Percentiles rank a stretch among this genome's conserved stretches.
Evolutionary conservation across 2,797 vertebrate species (phyloP).

Genomic region (Aselliscus stoliczkanus): DNA sequence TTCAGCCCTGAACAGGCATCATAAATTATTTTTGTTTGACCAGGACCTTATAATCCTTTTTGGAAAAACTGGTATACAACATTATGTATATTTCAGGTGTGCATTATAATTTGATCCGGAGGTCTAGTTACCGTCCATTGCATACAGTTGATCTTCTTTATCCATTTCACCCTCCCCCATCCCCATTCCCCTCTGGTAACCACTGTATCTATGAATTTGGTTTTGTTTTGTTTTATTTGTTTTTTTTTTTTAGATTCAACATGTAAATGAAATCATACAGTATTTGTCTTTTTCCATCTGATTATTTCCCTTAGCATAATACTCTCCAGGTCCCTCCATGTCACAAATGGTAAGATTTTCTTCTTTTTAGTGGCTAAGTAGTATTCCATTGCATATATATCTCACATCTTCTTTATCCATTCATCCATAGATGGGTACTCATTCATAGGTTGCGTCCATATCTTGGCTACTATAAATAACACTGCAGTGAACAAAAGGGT

Average conservation of each 20-base stretch:
- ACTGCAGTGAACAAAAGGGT: background rate
- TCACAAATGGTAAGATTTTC: background rate
- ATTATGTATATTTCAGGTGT: background rate
- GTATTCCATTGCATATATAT: background rate
- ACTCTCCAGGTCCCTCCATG: background rate
- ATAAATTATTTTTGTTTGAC: background rate
- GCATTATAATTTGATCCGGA: background rate
- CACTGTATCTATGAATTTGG: background rate
- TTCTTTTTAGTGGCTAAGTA: background rate
- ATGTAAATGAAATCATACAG: background rate
- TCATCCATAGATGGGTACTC: background rate
- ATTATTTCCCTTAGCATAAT: background rate
- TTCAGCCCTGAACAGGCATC: background rate
- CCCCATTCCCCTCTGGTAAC: background rate
- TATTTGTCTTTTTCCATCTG: background rate
- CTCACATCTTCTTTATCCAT: background rate
- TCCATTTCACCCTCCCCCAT: background rate
- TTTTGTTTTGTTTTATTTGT: background rate
- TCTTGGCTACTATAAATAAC: background rate
- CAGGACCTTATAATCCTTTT: background rate
- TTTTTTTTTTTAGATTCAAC: background rate
- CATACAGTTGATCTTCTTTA: background rate
- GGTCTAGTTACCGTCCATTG: background rate
- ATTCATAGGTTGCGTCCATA: background rate
- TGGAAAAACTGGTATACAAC: background rate